Percentiles rank a stretch among this genome's conserved stretches.
Evolutionary conservation across 2,888 invertebrate species (phyloP).

Genomic region (Tiliacea citrago): DNA sequence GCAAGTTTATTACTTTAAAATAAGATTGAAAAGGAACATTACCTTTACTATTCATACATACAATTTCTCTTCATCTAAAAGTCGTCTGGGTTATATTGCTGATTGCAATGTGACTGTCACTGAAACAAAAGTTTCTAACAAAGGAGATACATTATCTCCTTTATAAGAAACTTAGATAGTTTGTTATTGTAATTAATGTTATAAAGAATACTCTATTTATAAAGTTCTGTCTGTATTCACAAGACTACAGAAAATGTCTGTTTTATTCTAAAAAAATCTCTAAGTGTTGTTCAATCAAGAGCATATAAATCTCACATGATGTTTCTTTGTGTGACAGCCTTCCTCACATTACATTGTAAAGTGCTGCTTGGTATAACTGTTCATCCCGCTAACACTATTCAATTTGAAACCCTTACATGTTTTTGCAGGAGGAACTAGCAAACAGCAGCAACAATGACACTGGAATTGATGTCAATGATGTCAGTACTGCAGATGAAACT

Average conservation of each 20-base stretch:
- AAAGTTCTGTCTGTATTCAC: neutral
- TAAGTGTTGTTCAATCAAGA: neutral
- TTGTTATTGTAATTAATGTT: neutral
- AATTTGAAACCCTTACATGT: neutral
- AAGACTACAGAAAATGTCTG: neutral
- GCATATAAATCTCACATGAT: neutral
- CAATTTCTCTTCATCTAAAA: neutral
- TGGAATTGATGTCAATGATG: constrained; percentile 88
- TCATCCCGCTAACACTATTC: neutral
- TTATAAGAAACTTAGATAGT: neutral
- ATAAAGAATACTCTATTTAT: no score
- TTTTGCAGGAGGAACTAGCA: constrained; percentile 91
- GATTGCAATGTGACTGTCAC: neutral
- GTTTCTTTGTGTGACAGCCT: neutral
- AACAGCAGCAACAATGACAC: constrained; percentile 90
- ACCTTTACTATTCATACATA: neutral
- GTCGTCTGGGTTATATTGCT: neutral
- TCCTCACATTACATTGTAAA: neutral
- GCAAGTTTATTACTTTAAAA: constrained; percentile 80
- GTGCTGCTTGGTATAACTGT: neutral
- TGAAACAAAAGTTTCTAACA: neutral
- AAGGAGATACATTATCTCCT: no score
- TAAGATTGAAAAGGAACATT: neutral
- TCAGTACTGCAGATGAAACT: constrained; percentile 85
- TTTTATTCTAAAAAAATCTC: neutral